Evolutionary conservation across 2,113 vertebrate genomes (phyloP).

Genomic region (Ceyx melanurus): DNA sequence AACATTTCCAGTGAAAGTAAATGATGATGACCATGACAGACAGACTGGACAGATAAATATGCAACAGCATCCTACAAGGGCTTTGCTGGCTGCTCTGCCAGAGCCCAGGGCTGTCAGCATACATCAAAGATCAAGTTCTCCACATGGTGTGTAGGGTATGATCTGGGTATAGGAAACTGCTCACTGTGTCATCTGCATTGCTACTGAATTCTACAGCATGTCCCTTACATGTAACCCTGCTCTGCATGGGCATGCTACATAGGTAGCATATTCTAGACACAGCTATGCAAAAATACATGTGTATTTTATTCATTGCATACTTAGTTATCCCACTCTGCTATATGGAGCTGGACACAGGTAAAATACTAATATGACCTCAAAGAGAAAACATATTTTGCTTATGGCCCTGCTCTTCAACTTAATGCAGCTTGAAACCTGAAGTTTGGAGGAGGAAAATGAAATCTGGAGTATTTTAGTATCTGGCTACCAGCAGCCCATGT

Average conservation of each 20-base stretch:
- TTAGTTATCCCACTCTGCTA: not conserved
- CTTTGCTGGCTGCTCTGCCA: not conserved
- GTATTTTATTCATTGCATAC: not conserved
- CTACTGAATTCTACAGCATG: not conserved
- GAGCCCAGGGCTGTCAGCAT: not conserved
- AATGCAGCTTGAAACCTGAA: slow-evolving; percentile 47
- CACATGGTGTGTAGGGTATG: not conserved
- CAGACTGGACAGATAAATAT: not conserved
- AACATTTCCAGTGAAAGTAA: not conserved
- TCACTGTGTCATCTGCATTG: not conserved
- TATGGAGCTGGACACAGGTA: not conserved
- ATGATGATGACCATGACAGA: not conserved
- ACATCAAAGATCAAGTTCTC: not conserved
- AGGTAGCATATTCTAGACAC: not conserved
- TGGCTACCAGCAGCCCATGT: slow-evolving; percentile 29
- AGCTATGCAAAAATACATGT: not conserved
- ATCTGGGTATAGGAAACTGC: not conserved
- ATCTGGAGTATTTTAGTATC: slow-evolving; percentile 14
- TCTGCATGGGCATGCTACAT: not conserved
- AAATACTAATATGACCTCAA: not conserved
- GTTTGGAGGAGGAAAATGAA: slow-evolving; percentile 50
- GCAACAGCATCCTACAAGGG: not conserved
- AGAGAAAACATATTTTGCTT: slow-evolving; percentile 41
- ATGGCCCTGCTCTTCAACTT: slow-evolving; percentile 36
- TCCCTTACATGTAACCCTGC: not conserved